Percentiles rank a stretch among this genome's conserved stretches.
phyloP scores from a whole-genome alignment of 2,113 vertebrate species.

The Mobula birostris region DNA sequence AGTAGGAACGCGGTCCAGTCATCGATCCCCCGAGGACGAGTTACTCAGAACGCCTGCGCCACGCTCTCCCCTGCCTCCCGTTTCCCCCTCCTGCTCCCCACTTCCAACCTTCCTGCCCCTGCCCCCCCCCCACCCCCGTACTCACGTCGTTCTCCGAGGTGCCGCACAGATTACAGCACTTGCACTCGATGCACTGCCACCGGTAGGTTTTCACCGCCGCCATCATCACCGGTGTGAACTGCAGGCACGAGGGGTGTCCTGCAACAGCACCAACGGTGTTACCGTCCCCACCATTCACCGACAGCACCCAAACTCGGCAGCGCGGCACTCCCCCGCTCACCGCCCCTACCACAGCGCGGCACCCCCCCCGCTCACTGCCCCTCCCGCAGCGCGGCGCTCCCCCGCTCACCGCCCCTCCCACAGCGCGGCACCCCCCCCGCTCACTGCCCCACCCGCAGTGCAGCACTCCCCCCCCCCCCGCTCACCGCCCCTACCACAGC shows the following conservation, averaged over 20 bases:
- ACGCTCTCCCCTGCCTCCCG: neutral
- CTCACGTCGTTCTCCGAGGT: constrained; percentile 91
- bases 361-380: too few species aligned
- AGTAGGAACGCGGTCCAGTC: too few species aligned
- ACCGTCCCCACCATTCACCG: neutral
- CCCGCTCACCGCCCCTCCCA: too few species aligned
- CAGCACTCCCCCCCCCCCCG: too few species aligned
- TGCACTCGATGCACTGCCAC: constrained; percentile 98
- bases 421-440: too few species aligned
- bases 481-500: too few species aligned
- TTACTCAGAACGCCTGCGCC: too few species aligned
- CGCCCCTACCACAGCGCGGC: too few species aligned
- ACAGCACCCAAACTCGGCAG: neutral
- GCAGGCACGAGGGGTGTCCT: constrained; percentile 89
- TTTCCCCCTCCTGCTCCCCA: neutral
- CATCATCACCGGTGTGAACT: constrained; percentile 95
- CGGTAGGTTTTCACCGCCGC: constrained; percentile 90
- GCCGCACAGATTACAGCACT: constrained; percentile 92
- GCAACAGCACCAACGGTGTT: neutral
- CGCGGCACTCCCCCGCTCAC: too few species aligned
- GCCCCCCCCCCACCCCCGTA: neutral
- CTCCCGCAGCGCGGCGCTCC: too few species aligned
- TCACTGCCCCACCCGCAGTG: too few species aligned
- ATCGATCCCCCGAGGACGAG: too few species aligned
- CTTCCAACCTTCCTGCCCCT: neutral